Conservation (phyloP, 2,113 vertebrate species). For the Loxodonta africana region DNA sequence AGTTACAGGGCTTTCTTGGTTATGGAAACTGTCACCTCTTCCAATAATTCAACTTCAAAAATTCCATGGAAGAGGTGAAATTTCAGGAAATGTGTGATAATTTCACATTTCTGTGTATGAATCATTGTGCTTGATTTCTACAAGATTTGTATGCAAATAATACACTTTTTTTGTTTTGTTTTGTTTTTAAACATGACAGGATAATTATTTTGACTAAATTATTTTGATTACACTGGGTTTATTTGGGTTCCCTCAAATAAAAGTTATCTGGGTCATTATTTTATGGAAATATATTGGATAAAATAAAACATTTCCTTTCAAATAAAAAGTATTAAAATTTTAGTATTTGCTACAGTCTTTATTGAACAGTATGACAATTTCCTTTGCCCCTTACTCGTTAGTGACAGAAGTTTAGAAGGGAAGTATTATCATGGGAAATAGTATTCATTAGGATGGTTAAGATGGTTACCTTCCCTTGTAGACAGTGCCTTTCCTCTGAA, state of each 20-base stretch:
- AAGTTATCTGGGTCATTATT: not conserved
- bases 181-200: not conserved
- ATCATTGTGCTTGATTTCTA: conserved; percentile 55
- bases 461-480: conserved; percentile 28
- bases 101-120: conserved; percentile 66
- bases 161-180: not conserved
- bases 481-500: not conserved
- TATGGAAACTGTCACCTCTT: conserved; percentile 43
- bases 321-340: conserved; percentile 43
- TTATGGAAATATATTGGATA: not conserved
- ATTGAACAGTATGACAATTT: not conserved
- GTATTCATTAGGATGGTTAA: conserved; percentile 20
- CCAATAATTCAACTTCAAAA: conserved; percentile 43
- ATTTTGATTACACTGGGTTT: not conserved
- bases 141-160: conserved; percentile 17
- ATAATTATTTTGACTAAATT: not conserved
- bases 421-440: not conserved
- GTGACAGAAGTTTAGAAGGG: conserved; percentile 6
- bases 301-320: conserved; percentile 46
- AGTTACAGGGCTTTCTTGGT: conserved; percentile 45
- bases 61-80: conserved; percentile 62
- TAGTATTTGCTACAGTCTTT: conserved; percentile 38
- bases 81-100: conserved; percentile 71
- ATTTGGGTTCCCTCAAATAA: not conserved
- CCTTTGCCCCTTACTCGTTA: not conserved